Conservation (phyloP, 1,140 invertebrate species). For the Phenacoccus solenopsis region DNA sequence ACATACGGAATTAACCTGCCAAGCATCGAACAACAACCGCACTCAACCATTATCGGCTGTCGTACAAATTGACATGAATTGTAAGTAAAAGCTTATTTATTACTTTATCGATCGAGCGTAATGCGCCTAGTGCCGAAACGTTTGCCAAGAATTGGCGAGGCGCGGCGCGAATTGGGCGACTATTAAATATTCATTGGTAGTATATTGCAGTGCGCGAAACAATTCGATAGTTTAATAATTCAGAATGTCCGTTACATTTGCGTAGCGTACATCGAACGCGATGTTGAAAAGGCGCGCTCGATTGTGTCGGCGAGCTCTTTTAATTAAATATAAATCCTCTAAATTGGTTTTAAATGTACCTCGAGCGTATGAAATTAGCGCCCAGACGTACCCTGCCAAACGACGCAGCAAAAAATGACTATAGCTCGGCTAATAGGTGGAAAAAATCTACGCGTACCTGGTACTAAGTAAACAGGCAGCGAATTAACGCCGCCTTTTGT, state of each 20-base stretch:
- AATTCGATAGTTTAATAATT: background rate
- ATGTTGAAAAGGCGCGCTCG: background rate
- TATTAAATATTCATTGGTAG: background rate
- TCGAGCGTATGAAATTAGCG: background rate
- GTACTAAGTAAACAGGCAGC: too few relatives aligned
- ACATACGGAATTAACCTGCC: constrained; percentile 67
- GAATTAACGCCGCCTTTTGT: too few relatives aligned
- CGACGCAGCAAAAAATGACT: too few relatives aligned
- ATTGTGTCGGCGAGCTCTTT: background rate
- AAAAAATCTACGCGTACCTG: too few relatives aligned
- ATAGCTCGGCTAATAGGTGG: too few relatives aligned
- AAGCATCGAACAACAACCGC: constrained; percentile 57
- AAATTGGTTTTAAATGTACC: background rate
- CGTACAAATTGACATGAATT: constrained; percentile 78
- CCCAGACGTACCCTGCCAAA: too few relatives aligned
- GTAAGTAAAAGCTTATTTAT: constrained; percentile 45
- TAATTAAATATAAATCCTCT: background rate
- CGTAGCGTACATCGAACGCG: too few relatives aligned
- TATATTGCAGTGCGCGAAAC: background rate
- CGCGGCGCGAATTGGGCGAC: background rate
- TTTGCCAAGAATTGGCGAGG: background rate
- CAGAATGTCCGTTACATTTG: background rate
- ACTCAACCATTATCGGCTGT: constrained; percentile 58
- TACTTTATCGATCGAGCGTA: background rate
- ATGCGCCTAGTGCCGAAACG: background rate